A percentile compares a stretch with the other conserved stretches of the same genome.
phyloP scores from a whole-genome alignment of 2,113 vertebrate species.

The human region GRCh38 chr7:92056501-92057000 shows the following conservation, averaged over 20 bases:
- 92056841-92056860: constrained; percentile 35
- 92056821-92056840: constrained; percentile 17
- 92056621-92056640: neutral
- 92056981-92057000: neutral
- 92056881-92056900: neutral
- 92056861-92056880: neutral
- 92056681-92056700: neutral
- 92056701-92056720: neutral
- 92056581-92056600: neutral
- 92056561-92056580: neutral
- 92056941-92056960: constrained; percentile 37
- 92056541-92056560: neutral
- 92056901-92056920: constrained; percentile 35
- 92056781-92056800: constrained; percentile 17
- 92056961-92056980: constrained; percentile 32
- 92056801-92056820: constrained; percentile 5
- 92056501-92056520: no score
- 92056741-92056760: neutral
- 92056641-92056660: neutral
- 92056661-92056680: neutral
- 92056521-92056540: no score
- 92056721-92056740: neutral
- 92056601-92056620: neutral
- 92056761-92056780: neutral
- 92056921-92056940: constrained; percentile 3